Conservation (phyloP, 2,888 invertebrate genomes). For the Trilocha varians region DNA sequence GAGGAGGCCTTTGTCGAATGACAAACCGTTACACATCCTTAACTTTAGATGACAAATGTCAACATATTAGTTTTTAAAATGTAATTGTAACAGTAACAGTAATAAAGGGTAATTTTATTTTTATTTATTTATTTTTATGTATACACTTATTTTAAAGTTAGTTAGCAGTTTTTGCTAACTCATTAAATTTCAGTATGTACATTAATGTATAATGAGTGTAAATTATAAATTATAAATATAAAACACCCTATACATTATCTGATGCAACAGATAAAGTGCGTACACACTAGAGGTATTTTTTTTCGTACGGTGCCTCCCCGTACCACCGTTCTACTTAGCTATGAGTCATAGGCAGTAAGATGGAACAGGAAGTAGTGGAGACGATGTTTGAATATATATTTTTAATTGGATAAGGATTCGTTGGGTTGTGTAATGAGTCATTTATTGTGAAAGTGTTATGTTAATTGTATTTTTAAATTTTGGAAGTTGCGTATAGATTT, state of each 20-base stretch:
- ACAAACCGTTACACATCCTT: too few relatives aligned
- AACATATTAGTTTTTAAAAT: too few relatives aligned
- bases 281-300: constrained; percentile 44
- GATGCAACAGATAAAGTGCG: constrained; percentile 68
- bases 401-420: too few relatives aligned
- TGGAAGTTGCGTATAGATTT: too few relatives aligned
- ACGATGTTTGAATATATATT: constrained; percentile 13
- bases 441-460: constrained; percentile 5
- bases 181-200: neutral
- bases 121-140: too few relatives aligned
- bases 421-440: constrained; percentile 3
- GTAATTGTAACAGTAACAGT: too few relatives aligned
- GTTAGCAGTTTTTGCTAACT: too few relatives aligned
- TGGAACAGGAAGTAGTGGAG: constrained; percentile 33
- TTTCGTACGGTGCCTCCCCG: constrained; percentile 52
- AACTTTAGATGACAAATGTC: too few relatives aligned
- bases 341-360: constrained; percentile 47
- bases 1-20: too few relatives aligned
- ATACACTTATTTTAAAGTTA: too few relatives aligned
- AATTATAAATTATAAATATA: constrained; percentile 6
- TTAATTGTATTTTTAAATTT: too few relatives aligned
- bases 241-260: constrained; percentile 51
- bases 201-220: neutral
- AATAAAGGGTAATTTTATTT: too few relatives aligned
- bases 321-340: constrained; percentile 60